phyloP scores from a whole-genome alignment of 2,888 invertebrate genomes.

The Chymomyza caudatula region DNA sequence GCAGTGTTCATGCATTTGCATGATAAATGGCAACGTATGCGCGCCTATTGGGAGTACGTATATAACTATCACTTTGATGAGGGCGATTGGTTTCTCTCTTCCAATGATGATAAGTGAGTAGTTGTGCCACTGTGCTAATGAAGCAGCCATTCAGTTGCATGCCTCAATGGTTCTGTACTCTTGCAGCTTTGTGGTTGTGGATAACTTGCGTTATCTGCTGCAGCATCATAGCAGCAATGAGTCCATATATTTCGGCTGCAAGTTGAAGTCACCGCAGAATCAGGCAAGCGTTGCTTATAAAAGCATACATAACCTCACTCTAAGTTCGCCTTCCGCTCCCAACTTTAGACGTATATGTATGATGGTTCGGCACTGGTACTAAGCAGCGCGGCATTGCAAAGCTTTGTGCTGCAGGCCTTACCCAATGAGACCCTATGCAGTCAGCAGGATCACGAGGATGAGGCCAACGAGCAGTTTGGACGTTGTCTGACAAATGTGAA shows the following conservation, averaged over 20 bases:
- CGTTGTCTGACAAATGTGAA: conserved; percentile 88
- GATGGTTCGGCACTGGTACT: conserved; percentile 95
- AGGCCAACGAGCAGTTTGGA: conserved; percentile 79
- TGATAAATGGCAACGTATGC: conserved; percentile 91
- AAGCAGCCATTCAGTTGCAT: no score
- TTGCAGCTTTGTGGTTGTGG: conserved; percentile 91
- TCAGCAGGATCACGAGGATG: conserved; percentile 76
- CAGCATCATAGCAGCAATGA: conserved; percentile 83
- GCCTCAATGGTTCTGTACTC: not conserved
- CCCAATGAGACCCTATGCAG: conserved; percentile 80
- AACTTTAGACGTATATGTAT: conserved; percentile 87
- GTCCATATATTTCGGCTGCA: conserved; percentile 92
- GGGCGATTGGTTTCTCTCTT: conserved; percentile 97
- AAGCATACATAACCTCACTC: not conserved
- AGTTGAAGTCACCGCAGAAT: conserved; percentile 84
- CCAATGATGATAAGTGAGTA: conserved; percentile 95
- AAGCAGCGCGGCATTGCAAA: conserved; percentile 86
- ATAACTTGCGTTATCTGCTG: conserved; percentile 94
- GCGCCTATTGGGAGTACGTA: conserved; percentile 91
- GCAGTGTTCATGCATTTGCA: conserved; percentile 91
- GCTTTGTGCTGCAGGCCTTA: conserved; percentile 86
- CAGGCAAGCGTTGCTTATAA: conserved; percentile 68
- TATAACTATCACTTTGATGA: conserved; percentile 89
- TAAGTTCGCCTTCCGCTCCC: not conserved
- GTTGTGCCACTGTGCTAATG: not conserved